Evolutionary conservation across 53 echinoderm and acorn worm genomes (phyloP).

Genomic region (Paracentrotus lividus): DNA sequence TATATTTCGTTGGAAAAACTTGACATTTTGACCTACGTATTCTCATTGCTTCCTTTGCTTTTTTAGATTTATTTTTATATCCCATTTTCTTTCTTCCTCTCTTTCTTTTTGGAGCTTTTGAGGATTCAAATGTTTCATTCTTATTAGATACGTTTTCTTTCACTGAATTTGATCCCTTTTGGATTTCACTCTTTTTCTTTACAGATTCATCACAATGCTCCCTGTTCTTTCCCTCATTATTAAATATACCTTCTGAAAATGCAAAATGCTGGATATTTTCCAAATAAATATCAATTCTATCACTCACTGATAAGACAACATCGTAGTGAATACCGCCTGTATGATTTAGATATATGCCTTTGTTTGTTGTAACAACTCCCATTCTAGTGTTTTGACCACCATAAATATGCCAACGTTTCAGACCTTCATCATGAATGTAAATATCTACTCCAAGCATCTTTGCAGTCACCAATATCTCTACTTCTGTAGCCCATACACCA

Average conservation of each 20-base stretch:
- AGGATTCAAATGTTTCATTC: neutral
- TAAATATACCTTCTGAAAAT: too few species aligned
- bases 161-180: neutral
- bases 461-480: too few species aligned
- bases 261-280: neutral
- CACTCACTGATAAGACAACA: too few species aligned
- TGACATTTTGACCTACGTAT: neutral
- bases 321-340: too few species aligned
- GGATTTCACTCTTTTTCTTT: neutral
- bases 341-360: too few species aligned
- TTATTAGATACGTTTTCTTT: neutral
- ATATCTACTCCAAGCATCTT: too few species aligned
- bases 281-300: neutral
- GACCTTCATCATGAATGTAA: neutral
- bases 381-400: too few species aligned
- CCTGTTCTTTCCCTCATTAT: neutral
- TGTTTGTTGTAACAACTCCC: too few species aligned
- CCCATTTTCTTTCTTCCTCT: too few species aligned
- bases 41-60: neutral
- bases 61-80: neutral
- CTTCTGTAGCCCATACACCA: too few species aligned
- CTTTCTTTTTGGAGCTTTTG: neutral
- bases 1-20: neutral
- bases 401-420: too few species aligned
- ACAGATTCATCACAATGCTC: neutral